These are phyloP conservation scores for Rhinogobio ventralis DNA, from an alignment of 2,797 vertebrate genomes.

Conservation along the genomic window DNA sequence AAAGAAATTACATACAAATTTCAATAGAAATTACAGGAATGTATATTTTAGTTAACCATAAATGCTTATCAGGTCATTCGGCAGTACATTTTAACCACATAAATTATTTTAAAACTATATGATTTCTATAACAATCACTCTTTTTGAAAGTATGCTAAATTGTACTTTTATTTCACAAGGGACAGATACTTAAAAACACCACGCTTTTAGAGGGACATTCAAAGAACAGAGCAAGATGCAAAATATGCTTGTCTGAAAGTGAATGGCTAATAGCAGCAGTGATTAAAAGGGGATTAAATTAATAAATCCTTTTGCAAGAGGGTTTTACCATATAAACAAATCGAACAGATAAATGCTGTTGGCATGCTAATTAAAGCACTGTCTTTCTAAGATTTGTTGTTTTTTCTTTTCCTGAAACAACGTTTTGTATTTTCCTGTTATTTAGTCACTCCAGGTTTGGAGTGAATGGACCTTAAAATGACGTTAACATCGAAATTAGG, in stretches of 20 bases:
- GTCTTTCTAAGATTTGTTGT: background rate
- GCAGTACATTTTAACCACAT: too few species aligned
- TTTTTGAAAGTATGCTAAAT: background rate
- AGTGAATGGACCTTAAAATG: background rate
- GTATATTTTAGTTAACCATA: background rate
- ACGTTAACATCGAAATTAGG: background rate
- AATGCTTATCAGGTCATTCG: too few species aligned
- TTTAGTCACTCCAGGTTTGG: background rate
- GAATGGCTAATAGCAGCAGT: too few species aligned
- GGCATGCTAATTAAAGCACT: background rate
- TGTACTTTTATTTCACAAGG: background rate
- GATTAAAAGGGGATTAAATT: too few species aligned
- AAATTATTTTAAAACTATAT: too few species aligned
- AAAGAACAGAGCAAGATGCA: background rate
- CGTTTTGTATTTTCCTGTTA: background rate
- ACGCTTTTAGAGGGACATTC: background rate
- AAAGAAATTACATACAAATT: background rate
- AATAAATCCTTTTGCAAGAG: too few species aligned
- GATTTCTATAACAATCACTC: background rate
- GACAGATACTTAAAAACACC: background rate
- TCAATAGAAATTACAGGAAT: background rate
- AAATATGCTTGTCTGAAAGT: too few species aligned
- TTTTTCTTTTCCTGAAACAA: background rate
- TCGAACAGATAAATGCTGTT: too few species aligned
- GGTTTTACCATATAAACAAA: too few species aligned